Evolutionary conservation across 2,113 vertebrate species (phyloP).

Genomic region (Entomyzon cyanotis): DNA sequence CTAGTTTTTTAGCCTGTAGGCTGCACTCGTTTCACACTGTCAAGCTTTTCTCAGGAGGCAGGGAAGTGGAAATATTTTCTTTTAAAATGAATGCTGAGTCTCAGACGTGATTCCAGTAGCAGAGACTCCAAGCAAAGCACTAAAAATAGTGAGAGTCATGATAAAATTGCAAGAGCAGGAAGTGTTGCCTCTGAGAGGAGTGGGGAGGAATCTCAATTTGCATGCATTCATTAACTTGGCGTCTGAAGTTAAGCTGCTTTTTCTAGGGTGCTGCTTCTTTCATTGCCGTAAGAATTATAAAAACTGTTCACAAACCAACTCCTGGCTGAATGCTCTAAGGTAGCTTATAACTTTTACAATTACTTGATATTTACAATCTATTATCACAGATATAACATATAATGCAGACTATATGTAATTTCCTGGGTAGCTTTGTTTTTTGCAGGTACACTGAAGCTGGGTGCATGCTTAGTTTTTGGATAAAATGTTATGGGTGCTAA

Average conservation of each 20-base stretch:
- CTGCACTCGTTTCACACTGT: background rate
- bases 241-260: slow-evolving; percentile 8
- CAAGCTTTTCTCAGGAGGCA: background rate
- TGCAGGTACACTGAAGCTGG: slow-evolving; percentile 76
- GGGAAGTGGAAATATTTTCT: background rate
- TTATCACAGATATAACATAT: background rate
- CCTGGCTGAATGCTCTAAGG: background rate
- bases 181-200: slow-evolving; percentile 38
- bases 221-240: slow-evolving; percentile 43
- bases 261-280: background rate
- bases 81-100: slow-evolving; percentile 29
- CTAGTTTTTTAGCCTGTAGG: background rate
- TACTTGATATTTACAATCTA: background rate
- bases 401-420: background rate
- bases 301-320: background rate
- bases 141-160: slow-evolving; percentile 48
- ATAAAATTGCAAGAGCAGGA: slow-evolving; percentile 58
- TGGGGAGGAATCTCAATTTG: slow-evolving; percentile 56
- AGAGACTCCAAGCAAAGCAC: slow-evolving; percentile 6
- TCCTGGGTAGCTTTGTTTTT: slow-evolving; percentile 10
- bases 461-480: background rate
- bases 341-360: background rate
- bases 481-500: slow-evolving; percentile 67
- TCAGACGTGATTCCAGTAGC: background rate
- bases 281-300: background rate